These are phyloP conservation scores for Pogonocichla stellata DNA, from an alignment of 2,113 vertebrate genomes.

Conservation along the genomic window DNA sequence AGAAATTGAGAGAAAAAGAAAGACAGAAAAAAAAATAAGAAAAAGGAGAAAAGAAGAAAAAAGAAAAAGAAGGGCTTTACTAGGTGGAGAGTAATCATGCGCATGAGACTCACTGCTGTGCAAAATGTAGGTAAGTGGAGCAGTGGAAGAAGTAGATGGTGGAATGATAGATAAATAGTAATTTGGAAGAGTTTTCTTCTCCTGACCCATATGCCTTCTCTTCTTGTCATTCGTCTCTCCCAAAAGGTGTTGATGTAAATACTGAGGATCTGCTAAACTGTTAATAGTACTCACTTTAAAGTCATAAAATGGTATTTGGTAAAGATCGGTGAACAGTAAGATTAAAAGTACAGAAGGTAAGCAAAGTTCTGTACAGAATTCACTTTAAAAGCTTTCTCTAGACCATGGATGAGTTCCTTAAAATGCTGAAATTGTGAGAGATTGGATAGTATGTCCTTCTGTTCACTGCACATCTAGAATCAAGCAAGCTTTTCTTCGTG, in stretches of 20 bases:
- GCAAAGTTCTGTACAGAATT: neutral
- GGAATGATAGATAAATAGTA: neutral
- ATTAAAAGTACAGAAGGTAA: neutral
- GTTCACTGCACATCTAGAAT: neutral
- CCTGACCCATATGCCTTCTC: neutral
- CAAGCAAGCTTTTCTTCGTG: neutral
- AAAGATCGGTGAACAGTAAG: neutral
- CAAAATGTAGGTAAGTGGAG: neutral
- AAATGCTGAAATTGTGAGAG: neutral
- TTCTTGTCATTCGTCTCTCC: neutral
- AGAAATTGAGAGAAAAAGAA: neutral
- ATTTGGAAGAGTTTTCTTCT: neutral
- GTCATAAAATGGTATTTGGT: neutral
- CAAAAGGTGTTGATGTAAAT: neutral
- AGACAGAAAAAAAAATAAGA: too few relatives aligned
- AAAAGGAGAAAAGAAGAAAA: too few relatives aligned
- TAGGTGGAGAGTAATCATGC: neutral
- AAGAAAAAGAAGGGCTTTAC: accelerated
- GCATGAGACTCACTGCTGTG: neutral
- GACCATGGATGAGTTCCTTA: neutral
- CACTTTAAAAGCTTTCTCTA: neutral
- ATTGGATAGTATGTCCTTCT: neutral
- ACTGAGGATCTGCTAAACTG: neutral
- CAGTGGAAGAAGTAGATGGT: neutral
- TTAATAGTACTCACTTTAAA: neutral